A percentile compares a stretch with the other conserved stretches of the same genome.
phyloP scores from a whole-genome alignment of 2,113 vertebrate genomes.

The Stegastes partitus region DNA sequence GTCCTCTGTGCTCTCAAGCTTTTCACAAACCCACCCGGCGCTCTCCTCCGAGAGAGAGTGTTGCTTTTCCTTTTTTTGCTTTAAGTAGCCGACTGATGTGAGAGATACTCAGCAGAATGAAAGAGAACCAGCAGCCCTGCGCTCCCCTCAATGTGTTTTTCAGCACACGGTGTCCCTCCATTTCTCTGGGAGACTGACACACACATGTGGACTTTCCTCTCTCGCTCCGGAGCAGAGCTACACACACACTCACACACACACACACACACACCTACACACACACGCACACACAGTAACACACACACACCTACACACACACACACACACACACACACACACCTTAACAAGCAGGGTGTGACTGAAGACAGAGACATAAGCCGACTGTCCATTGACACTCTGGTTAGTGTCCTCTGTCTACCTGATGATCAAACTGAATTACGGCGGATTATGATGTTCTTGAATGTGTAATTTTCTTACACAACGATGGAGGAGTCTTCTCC shows the following conservation, averaged over 20 bases:
- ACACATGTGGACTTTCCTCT: conserved; percentile 29
- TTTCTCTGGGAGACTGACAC: conserved; percentile 12
- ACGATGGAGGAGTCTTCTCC: background rate
- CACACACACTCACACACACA: background rate
- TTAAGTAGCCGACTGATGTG: conserved; percentile 52
- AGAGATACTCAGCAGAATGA: conserved; percentile 39
- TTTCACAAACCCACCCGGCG: conserved; percentile 36
- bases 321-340: conserved; percentile 3
- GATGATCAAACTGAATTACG: background rate
- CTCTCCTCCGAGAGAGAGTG: conserved; percentile 6
- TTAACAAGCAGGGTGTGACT: conserved; percentile 27
- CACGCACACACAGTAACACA: background rate
- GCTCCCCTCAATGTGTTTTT: conserved; percentile 50
- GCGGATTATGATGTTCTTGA: conserved; percentile 7
- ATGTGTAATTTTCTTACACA: conserved; percentile 31
- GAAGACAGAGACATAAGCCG: conserved; percentile 19
- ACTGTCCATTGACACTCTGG: background rate
- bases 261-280: background rate
- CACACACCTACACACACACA: conserved; percentile 3
- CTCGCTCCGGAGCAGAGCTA: no score
- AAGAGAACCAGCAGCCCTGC: conserved; percentile 31
- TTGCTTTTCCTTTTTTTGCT: conserved; percentile 33
- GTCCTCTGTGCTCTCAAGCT: conserved; percentile 43
- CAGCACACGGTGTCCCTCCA: conserved; percentile 27
- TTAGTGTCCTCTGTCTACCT: background rate